Evolutionary conservation across 2,113 vertebrate genomes (phyloP).

Genomic region (Pungitius pungitius): DNA sequence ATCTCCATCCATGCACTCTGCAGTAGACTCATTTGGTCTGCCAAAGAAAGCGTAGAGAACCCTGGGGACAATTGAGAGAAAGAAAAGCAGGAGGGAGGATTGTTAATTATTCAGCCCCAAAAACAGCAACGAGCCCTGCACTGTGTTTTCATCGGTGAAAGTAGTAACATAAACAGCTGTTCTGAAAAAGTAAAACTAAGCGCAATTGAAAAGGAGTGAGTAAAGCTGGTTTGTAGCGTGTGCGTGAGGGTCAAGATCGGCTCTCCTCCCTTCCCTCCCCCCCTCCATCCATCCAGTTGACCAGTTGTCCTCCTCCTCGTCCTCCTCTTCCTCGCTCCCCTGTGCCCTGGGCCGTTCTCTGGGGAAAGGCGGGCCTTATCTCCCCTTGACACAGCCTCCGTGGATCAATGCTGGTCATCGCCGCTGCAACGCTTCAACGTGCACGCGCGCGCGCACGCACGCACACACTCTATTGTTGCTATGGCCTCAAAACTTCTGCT

Average conservation of each 20-base stretch:
- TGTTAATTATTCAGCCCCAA: background rate
- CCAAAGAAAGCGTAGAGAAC: constrained; percentile 97
- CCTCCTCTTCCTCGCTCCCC: constrained; percentile 57
- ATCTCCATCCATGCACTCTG: constrained; percentile 99
- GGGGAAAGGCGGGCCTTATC: constrained; percentile 82
- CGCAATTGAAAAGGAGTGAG: constrained; percentile 2
- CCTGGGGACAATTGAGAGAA: constrained; percentile 77
- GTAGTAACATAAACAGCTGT: background rate
- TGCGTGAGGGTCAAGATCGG: constrained; percentile 42
- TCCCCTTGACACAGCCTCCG: constrained; percentile 80
- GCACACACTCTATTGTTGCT: constrained; percentile 65
- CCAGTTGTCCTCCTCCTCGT: constrained; percentile 48
- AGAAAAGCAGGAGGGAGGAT: constrained; percentile 4
- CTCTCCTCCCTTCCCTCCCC: constrained; percentile 10
- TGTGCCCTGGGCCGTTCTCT: constrained; percentile 76
- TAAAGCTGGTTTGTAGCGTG: constrained; percentile 20
- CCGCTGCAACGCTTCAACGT: constrained; percentile 70
- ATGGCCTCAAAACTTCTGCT: constrained; percentile 63
- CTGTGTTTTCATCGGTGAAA: background rate
- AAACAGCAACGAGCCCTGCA: background rate
- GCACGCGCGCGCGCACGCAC: too few species aligned
- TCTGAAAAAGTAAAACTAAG: constrained; percentile 2
- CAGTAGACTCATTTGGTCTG: constrained; percentile 99
- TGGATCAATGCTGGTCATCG: constrained; percentile 83
- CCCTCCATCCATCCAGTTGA: constrained; percentile 53